Conservation (phyloP, 2,113 vertebrate species). For the Chamaetylas fuelleborni region DNA sequence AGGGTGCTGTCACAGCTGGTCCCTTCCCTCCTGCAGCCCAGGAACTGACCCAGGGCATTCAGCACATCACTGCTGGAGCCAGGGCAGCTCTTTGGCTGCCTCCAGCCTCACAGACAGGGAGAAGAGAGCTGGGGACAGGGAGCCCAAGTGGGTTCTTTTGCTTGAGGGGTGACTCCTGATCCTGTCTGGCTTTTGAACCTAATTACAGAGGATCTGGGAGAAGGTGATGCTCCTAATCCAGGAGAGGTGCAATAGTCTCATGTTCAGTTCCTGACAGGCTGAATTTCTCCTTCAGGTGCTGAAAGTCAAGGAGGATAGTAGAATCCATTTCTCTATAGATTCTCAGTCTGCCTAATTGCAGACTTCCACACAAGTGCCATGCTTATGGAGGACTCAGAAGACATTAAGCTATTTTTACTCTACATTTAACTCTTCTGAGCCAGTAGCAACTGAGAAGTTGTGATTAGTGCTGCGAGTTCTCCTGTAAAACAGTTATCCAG, state of each 20-base stretch:
- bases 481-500: constrained; percentile 10
- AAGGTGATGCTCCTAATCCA: neutral
- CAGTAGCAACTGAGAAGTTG: constrained; percentile 29
- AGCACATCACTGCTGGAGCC: neutral
- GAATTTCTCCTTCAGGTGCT: neutral
- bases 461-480: neutral
- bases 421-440: constrained; percentile 9
- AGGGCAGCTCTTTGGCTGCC: neutral
- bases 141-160: neutral
- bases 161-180: neutral
- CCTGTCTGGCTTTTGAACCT: neutral
- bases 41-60: neutral
- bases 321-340: neutral
- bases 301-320: neutral
- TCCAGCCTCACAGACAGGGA: neutral
- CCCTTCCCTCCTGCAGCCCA: neutral
- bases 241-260: neutral
- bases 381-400: neutral
- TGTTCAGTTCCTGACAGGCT: neutral
- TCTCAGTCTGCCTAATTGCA: constrained; percentile 4
- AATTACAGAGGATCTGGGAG: neutral
- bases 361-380: neutral
- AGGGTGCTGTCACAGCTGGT: neutral
- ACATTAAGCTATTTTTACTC: constrained; percentile 2
- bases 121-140: neutral